These are phyloP conservation scores for Hypselothyrea guttata DNA, from an alignment of 2,888 invertebrate species.

Conservation along the genomic window DNA sequence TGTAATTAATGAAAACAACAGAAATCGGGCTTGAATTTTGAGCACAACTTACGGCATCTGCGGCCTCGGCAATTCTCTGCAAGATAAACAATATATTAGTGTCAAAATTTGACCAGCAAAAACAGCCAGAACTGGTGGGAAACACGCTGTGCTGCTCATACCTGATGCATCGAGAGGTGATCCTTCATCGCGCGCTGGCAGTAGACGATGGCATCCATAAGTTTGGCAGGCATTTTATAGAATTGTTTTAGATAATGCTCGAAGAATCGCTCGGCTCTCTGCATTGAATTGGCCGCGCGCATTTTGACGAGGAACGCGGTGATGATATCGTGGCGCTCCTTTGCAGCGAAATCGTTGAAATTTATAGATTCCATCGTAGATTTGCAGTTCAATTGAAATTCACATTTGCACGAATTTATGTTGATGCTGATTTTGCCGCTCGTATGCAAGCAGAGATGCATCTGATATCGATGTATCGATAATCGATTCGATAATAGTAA, in stretches of 20 bases:
- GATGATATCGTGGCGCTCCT: constrained; percentile 60
- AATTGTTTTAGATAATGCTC: constrained; percentile 56
- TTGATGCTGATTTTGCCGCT: constrained; percentile 49
- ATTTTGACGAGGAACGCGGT: constrained; percentile 55
- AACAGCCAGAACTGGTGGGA: background rate
- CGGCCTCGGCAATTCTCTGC: constrained; percentile 41
- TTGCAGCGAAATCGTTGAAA: constrained; percentile 54
- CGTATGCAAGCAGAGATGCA: constrained; percentile 15
- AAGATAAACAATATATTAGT: background rate
- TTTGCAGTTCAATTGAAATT: background rate
- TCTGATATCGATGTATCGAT: constrained; percentile 18
- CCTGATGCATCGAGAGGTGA: constrained; percentile 51
- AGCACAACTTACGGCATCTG: constrained; percentile 44
- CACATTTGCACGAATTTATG: constrained; percentile 16
- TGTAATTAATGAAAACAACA: too few species aligned
- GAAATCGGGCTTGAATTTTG: too few species aligned
- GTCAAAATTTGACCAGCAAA: background rate
- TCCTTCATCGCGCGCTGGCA: constrained; percentile 58
- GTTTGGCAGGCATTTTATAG: constrained; percentile 49
- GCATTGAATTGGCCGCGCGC: constrained; percentile 43
- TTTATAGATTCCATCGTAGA: constrained; percentile 57
- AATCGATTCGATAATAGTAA: background rate
- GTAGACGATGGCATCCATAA: constrained; percentile 56
- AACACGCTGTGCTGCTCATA: constrained; percentile 9
- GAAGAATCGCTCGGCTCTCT: constrained; percentile 50